These are phyloP conservation scores for Xiphorhynchus elegans DNA, from an alignment of 2,113 vertebrate species.

Conservation along the genomic window DNA sequence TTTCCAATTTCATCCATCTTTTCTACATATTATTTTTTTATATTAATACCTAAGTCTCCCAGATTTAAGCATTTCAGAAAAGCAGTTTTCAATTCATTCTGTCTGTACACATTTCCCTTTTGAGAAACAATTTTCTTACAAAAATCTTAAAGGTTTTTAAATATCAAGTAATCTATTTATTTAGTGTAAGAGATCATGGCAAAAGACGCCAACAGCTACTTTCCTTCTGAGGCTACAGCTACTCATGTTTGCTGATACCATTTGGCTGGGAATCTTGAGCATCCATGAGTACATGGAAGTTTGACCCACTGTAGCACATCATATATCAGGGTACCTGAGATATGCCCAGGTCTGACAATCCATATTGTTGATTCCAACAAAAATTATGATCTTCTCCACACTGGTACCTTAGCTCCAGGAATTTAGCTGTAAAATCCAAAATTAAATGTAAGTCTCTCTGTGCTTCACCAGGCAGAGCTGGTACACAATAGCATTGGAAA, in stretches of 20 bases:
- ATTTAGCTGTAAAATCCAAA: background rate
- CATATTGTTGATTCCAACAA: background rate
- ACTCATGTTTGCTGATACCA: background rate
- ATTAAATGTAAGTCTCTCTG: background rate
- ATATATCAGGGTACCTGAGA: background rate
- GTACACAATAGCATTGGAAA: background rate
- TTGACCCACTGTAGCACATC: background rate
- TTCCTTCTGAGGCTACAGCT: background rate
- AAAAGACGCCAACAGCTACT: background rate
- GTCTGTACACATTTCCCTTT: fast-evolving
- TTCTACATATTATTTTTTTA: background rate
- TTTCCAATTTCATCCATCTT: background rate
- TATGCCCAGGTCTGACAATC: background rate
- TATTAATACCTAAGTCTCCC: background rate
- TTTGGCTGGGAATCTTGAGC: background rate
- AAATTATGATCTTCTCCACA: background rate
- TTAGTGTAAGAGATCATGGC: background rate
- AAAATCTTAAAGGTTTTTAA: background rate
- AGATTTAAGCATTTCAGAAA: background rate
- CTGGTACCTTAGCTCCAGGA: background rate
- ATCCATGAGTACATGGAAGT: background rate
- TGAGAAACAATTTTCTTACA: background rate
- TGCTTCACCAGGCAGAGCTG: background rate
- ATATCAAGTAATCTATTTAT: background rate
- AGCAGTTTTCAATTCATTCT: background rate